Percentiles rank a stretch among this genome's conserved stretches.
Conservation (phyloP, 2,888 invertebrate species). For the Andrena camellia region DNA sequence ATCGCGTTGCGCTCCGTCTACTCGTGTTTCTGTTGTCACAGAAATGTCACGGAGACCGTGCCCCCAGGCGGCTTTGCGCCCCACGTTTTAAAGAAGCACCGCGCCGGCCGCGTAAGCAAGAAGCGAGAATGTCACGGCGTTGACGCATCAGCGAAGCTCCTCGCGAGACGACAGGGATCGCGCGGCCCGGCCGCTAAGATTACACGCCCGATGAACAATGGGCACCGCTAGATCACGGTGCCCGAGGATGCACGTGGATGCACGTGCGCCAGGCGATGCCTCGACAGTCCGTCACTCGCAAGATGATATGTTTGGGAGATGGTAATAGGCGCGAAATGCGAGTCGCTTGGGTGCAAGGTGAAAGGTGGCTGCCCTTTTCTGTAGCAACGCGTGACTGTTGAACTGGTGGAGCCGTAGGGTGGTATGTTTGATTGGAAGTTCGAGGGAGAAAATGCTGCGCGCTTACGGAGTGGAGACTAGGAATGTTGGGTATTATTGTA, state of each 20-base stretch:
- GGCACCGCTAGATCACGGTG: constrained; percentile 9
- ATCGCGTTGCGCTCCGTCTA: constrained; percentile 50
- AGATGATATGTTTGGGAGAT: constrained; percentile 15
- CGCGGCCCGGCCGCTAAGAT: constrained; percentile 25
- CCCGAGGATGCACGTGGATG: constrained; percentile 36
- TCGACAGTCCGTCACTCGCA: not conserved
- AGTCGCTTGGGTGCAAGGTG: not conserved
- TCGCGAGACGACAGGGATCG: not conserved
- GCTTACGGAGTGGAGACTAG: too few species aligned
- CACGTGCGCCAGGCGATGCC: constrained; percentile 37
- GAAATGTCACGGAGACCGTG: constrained; percentile 65
- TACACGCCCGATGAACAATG: constrained; percentile 43
- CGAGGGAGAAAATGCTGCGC: too few species aligned
- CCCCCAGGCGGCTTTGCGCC: constrained; percentile 4
- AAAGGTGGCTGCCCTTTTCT: too few species aligned
- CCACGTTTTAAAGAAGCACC: not conserved
- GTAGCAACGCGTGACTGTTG: too few species aligned
- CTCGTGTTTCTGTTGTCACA: constrained; percentile 69
- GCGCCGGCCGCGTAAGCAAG: constrained; percentile 29
- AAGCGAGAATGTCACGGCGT: constrained; percentile 51
- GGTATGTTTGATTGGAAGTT: too few species aligned
- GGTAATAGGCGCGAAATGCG: constrained; percentile 9
- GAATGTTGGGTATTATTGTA: too few species aligned
- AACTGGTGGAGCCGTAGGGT: too few species aligned
- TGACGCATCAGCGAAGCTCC: constrained; percentile 35